Percentiles rank a stretch among this genome's conserved stretches.
phyloP scores from a whole-genome alignment of 2,797 vertebrate genomes.

The Orestias chungarensis region DNA sequence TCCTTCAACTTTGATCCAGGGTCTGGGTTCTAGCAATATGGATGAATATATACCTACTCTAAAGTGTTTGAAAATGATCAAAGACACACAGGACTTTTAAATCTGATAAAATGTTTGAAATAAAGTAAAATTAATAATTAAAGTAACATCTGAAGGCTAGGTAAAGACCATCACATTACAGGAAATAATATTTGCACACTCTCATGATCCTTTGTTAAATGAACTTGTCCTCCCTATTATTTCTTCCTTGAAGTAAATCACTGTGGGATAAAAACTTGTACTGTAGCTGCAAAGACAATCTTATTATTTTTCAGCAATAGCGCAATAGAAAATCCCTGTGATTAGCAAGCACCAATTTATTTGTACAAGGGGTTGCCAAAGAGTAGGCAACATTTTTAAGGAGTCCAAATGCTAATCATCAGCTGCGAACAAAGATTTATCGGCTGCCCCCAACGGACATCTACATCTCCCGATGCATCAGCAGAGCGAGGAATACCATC shows the following conservation, averaged over 20 bases:
- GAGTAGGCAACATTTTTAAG: too few relatives aligned
- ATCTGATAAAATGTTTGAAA: neutral
- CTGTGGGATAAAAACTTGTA: constrained; percentile 26
- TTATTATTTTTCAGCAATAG: constrained; percentile 33
- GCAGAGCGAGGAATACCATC: too few relatives aligned
- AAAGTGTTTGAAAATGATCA: neutral
- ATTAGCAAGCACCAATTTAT: too few relatives aligned
- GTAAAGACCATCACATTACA: neutral
- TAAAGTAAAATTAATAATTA: neutral
- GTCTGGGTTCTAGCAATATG: neutral
- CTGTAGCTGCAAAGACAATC: constrained; percentile 41
- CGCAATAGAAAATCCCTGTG: constrained; percentile 41
- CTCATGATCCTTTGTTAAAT: neutral
- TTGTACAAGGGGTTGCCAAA: too few relatives aligned
- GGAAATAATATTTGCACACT: neutral
- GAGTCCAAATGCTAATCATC: too few relatives aligned
- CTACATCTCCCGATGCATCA: too few relatives aligned
- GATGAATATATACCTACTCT: neutral
- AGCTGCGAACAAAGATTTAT: too few relatives aligned
- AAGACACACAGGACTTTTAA: neutral
- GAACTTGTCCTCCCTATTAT: constrained; percentile 8
- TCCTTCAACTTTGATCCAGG: neutral
- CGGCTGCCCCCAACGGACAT: too few relatives aligned
- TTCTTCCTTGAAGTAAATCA: constrained; percentile 11
- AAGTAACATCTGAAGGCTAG: neutral